Base-by-base conservation (phyloP, 2,113 vertebrate genomes). In the Salvelinus fontinalis region DNA sequence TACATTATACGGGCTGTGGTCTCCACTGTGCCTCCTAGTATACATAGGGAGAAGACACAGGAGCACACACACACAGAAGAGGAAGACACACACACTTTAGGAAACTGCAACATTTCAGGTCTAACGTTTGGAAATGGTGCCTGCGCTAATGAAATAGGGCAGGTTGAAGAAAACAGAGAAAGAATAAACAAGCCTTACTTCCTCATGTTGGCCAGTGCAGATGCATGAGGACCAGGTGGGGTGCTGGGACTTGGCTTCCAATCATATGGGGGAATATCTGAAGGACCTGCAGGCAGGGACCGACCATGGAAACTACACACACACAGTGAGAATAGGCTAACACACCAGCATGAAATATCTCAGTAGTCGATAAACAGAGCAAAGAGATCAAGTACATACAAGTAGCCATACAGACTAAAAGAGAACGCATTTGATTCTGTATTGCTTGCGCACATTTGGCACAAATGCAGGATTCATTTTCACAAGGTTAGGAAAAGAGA, bases 1-100 rank as follows among this genome's bases (percentile, higher is more conserved):
- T 73, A 88, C 74, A 51, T 87, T 84, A 75, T 85, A 68, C 60
- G 90, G 70, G 48, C 34, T 86, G 77, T 89, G 83, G 26, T 95
- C 92, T 18, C 89, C 87, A 66, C 79, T 90, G 74, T 81, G 90
- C 84, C 97, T 95, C 94, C 97, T 99, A 86, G 26, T 90, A 89
- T 16, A 68, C 26, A 60, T 3, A 31, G 8, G 16, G 14, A 60
- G 18, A 39, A 62, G 18, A 13, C 27, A 44, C 14, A 44, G 22
- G 49, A 5, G 27, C 13, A 54, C 14, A 73, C 18, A n/a, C 5
- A 57, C 20, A 54, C 13, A 34, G 16, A 16, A 34, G 22, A 73
- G 12, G 27, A 60, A 31, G 14, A 70, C 5, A 18, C 0, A 76
- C 11, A 27, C 20, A 39, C 27, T 31, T 4, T n/a, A 9, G 57